Percentiles rank a stretch among this genome's conserved stretches.
These are phyloP conservation scores for Coreoperca whiteheadi DNA, from an alignment of 2,113 vertebrate species.

Conservation along the genomic window DNA sequence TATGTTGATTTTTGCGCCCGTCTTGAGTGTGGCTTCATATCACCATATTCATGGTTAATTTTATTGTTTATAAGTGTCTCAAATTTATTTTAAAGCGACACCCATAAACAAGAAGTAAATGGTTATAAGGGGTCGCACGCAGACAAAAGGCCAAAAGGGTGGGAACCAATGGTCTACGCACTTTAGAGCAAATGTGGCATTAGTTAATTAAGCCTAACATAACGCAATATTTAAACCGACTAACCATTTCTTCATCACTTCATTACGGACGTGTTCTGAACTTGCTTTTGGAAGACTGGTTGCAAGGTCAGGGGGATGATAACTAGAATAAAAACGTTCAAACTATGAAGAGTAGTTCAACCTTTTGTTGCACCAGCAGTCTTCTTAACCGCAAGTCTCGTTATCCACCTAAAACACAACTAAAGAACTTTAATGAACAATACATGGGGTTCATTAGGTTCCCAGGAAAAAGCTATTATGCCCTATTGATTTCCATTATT, in stretches of 20 bases:
- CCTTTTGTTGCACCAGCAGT: background rate
- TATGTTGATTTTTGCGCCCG: background rate
- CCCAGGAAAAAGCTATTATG: background rate
- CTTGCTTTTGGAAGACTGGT: background rate
- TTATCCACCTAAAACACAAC: background rate
- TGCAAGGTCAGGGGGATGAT: background rate
- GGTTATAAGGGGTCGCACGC: background rate
- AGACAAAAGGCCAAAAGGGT: background rate
- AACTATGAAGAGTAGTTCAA: background rate
- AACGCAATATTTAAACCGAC: too few relatives aligned
- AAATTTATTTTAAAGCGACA: too few relatives aligned
- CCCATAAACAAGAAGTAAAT: background rate
- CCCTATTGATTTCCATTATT: conserved; percentile 38
- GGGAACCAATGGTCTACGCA: background rate
- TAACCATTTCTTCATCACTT: too few relatives aligned
- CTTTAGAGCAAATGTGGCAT: background rate
- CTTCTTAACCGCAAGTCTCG: background rate
- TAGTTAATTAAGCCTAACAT: too few relatives aligned
- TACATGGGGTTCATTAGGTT: background rate
- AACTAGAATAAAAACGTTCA: background rate
- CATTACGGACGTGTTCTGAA: too few relatives aligned
- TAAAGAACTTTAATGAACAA: background rate
- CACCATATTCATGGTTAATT: too few relatives aligned
- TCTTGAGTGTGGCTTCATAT: background rate
- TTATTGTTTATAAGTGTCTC: too few relatives aligned